Evolutionary conservation across 1,140 invertebrate genomes (phyloP), one percentile per base, ranked within the genome.

Genomic region (Microvelia longipes): DNA sequence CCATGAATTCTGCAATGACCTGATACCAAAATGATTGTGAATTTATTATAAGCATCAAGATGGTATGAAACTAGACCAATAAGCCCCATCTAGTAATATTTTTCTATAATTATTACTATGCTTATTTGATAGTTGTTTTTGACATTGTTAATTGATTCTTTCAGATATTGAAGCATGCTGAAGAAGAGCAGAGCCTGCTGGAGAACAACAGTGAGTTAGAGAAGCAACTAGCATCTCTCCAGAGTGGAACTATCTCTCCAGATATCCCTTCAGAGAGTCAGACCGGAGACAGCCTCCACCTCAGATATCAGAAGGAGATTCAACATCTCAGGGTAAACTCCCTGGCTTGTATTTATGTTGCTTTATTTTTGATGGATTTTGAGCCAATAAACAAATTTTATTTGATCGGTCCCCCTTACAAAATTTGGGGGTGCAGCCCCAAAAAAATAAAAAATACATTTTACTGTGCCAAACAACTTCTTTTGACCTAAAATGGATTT

Each of bases 291-390:
- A 86, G 86, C 68, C 86, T 90, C 29, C 82, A 88, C 24, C 86
- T 88, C 74, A 82, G 88, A 63, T 93, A 94, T 77, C 89, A 93
- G 79, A 84, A 87, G 35, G 91, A 93, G 81, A 91, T 95, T 70
- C 91, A 93, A 77, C 90, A 93, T 78, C 80, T 94, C 35, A 85
- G 88, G 74, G 88, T 86, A 76, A 11, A 60, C 14, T n/a, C 26
- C 25, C 26, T 13, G 63, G 25, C 5, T 24, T 13, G 11, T 65
- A 65, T 13, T 13, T 5, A 65, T 65, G 25, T 26, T n/a, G 63
- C 25, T n/a, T 5, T 14, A 29, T 63, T 15, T 69, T 63, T 60
- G 11, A 60, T 60, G 35, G 35, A 60, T 19, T 60, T 11, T 11
- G 35, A 11, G 11, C 35, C 35, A 11, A 60, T 60, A 60, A 60